Base-by-base conservation (phyloP, 2,888 invertebrate genomes). In the Campaea margaritaria region DNA sequence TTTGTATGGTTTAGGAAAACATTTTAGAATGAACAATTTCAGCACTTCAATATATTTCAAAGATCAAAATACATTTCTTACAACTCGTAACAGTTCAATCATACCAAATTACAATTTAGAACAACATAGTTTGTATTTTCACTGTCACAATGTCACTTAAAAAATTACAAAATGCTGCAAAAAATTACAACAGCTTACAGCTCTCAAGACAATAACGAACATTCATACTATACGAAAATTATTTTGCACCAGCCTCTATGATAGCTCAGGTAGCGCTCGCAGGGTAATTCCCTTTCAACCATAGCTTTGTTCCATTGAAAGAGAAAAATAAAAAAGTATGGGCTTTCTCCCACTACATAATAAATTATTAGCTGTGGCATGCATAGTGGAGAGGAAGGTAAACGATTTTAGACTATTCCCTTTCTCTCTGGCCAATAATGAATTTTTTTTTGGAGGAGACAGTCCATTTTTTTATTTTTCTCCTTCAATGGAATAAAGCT, bases 61-160 rank as follows among this genome's bases (percentile, higher is more conserved):
- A 90, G 88, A 87, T 89, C 88, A 90, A 91, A 91, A 91, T 90
- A 89, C 88, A 90, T 86, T 90, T 90, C 85, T 89, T 87, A 88
- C 82, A 91, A 87, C 85, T 86, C 82, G 71, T 85, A 91, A 91
- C 90, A 91, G 83, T 87, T 86, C 86, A 86, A 89, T 88, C 86
- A 88, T 87, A 85, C 85, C 82, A 87, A 86, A 87, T 86, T 89
- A 87, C 85, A 87, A 85, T 84, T 84, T 82, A 70, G 82, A 83
- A 85, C 83, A 86, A 85, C 79, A 80, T 78, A 75, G 78, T 69
- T 44, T 58, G 31, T 73, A 66, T 73, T 67, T 70, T 76, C 21
- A 72, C 73, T 77, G 79, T 75, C 75, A 78, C 77, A 76, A 81
- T 78, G 81, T 84, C 81, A 82, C 75, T 81, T 81, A 75, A 85